Conservation (phyloP, 1,140 invertebrate species). For the Matsumurasca onukii region DNA sequence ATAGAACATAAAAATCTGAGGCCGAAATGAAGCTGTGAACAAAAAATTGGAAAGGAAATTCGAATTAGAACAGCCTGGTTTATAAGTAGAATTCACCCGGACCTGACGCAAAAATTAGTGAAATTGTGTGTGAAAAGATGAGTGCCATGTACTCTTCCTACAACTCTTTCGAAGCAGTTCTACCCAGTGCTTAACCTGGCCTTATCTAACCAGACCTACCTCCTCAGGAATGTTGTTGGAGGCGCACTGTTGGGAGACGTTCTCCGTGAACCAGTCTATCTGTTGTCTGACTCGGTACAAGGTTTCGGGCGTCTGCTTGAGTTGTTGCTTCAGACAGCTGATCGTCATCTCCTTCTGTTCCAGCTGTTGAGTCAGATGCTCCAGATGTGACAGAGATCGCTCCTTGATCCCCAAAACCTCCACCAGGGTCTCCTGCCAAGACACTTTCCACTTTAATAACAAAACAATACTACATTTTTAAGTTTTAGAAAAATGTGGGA, state of each 20-base stretch:
- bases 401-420: conserved; percentile 16
- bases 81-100: too few relatives aligned
- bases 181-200: too few relatives aligned
- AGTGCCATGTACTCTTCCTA: too few relatives aligned
- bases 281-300: conserved; percentile 2
- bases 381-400: conserved; percentile 9
- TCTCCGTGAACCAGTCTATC: conserved; percentile 19
- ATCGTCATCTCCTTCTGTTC: conserved; percentile 2
- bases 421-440: conserved; percentile 9
- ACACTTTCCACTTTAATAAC: background rate
- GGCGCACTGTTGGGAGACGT: conserved; percentile 8
- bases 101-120: too few relatives aligned
- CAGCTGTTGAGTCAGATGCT: conserved; percentile 17
- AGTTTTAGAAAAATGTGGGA: background rate
- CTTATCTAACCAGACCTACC: too few relatives aligned
- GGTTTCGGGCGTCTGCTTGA: background rate
- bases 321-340: conserved; percentile 8
- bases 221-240: background rate
- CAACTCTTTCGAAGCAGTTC: too few relatives aligned
- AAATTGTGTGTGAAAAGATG: too few relatives aligned
- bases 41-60: too few relatives aligned
- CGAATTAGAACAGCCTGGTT: too few relatives aligned
- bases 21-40: too few relatives aligned
- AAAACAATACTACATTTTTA: too few relatives aligned
- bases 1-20: too few relatives aligned